phyloP scores from a whole-genome alignment of 2,888 invertebrate species.

The Mythimna impura region DNA sequence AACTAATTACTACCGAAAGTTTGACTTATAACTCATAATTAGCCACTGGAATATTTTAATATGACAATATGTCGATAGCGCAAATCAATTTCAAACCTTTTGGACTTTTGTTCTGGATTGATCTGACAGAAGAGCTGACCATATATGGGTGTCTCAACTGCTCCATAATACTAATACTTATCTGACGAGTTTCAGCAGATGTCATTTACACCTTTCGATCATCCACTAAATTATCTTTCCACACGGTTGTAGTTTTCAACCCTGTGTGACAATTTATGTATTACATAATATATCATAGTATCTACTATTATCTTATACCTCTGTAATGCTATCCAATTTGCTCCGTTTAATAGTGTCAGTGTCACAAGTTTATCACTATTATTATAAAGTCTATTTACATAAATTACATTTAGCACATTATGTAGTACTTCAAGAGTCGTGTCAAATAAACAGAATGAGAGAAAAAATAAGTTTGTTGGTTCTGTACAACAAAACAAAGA shows the following conservation, averaged over 20 bases:
- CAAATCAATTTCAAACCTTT: too few species aligned
- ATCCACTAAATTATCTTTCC: constrained; percentile 3
- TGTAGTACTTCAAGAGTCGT: constrained; percentile 22
- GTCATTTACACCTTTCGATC: constrained; percentile 15
- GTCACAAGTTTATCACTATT: constrained; percentile 49
- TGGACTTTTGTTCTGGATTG: too few species aligned
- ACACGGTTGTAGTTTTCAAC: not conserved
- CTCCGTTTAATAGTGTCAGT: constrained; percentile 57
- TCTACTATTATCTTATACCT: not conserved
- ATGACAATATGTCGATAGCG: too few species aligned
- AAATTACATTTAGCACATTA: constrained; percentile 43
- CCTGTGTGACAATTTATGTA: constrained; percentile 8
- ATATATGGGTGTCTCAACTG: not conserved
- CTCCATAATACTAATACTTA: not conserved
- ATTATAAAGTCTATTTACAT: constrained; percentile 54
- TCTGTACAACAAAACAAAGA: not conserved
- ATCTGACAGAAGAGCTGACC: not conserved
- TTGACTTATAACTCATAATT: too few species aligned
- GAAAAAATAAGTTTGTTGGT: not conserved
- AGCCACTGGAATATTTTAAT: too few species aligned
- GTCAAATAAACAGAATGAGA: constrained; percentile 10
- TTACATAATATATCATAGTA: constrained; percentile 23
- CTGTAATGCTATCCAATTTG: constrained; percentile 38
- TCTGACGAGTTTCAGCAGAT: constrained; percentile 1
- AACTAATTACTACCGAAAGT: too few species aligned